These are phyloP conservation scores for Piprites chloris DNA, from an alignment of 2,113 vertebrate genomes.

Conservation along the genomic window DNA sequence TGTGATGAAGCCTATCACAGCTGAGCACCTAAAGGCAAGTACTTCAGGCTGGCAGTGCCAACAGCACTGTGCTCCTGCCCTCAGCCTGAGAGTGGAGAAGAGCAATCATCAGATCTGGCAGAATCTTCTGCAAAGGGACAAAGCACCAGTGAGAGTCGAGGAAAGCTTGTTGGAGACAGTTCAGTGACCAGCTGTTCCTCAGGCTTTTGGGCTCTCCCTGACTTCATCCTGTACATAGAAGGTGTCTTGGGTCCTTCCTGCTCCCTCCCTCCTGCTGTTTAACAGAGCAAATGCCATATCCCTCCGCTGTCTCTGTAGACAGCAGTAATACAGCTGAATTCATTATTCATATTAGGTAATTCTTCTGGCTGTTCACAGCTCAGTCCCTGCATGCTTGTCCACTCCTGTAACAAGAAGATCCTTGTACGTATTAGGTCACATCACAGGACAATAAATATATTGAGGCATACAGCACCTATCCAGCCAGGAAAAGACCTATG, in stretches of 20 bases:
- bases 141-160: accelerated
- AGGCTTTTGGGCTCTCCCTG: background rate
- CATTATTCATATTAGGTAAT: accelerated
- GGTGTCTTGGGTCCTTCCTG: background rate
- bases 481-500: background rate
- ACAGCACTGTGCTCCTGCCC: background rate
- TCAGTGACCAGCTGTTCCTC: background rate
- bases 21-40: accelerated
- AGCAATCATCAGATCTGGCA: background rate
- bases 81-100: background rate
- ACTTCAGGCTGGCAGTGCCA: background rate
- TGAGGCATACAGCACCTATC: background rate
- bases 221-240: background rate
- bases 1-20: accelerated
- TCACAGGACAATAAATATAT: background rate
- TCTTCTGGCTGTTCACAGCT: background rate
- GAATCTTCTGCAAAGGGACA: background rate
- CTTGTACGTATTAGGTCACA: background rate
- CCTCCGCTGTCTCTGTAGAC: background rate
- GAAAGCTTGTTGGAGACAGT: background rate
- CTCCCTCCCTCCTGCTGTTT: background rate
- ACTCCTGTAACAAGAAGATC: background rate
- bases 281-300: background rate
- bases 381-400: background rate
- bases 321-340: background rate